phyloP scores from a whole-genome alignment of 2,113 vertebrate genomes.

The Toxotes jaculatrix region DNA sequence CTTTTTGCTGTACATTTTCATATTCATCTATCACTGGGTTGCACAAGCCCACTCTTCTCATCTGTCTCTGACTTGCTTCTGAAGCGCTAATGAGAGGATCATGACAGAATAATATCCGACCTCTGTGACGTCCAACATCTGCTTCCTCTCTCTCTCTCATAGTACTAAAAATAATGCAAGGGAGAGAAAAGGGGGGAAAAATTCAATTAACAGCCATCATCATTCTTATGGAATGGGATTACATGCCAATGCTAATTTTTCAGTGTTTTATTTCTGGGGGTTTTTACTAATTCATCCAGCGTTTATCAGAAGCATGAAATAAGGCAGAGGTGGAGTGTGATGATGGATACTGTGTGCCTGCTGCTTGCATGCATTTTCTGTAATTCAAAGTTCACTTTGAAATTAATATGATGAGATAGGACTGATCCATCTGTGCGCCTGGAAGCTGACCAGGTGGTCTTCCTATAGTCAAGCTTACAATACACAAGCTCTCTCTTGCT shows the following conservation, averaged over 20 bases:
- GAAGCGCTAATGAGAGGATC: slow-evolving; percentile 62
- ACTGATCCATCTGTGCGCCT: slow-evolving; percentile 71
- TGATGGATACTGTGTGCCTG: background rate
- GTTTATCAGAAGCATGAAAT: slow-evolving; percentile 19
- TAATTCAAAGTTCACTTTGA: slow-evolving; percentile 58
- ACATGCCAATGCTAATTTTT: slow-evolving; percentile 28
- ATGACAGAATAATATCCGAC: slow-evolving; percentile 68
- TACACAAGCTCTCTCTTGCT: slow-evolving; percentile 20
- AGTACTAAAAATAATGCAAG: slow-evolving; percentile 75
- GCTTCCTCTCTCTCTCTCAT: slow-evolving; percentile 52
- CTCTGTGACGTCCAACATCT: slow-evolving; percentile 45
- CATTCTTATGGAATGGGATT: slow-evolving; percentile 49
- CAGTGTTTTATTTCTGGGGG: slow-evolving; percentile 27
- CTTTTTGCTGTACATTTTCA: slow-evolving; percentile 14
- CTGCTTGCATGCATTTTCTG: slow-evolving; percentile 51
- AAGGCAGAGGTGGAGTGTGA: background rate
- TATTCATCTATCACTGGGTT: slow-evolving; percentile 38
- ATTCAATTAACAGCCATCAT: slow-evolving; percentile 69
- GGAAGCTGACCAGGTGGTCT: slow-evolving; percentile 73
- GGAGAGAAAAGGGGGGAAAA: slow-evolving; percentile 35
- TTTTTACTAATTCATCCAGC: slow-evolving; percentile 36
- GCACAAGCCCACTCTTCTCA: slow-evolving; percentile 35
- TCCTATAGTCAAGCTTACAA: slow-evolving; percentile 50
- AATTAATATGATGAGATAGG: slow-evolving; percentile 60
- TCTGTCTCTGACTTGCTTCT: slow-evolving; percentile 57